Base-by-base conservation (phyloP, 37 sponge, comb jelly and placozoan species). In the Eunapius fragilis region DNA sequence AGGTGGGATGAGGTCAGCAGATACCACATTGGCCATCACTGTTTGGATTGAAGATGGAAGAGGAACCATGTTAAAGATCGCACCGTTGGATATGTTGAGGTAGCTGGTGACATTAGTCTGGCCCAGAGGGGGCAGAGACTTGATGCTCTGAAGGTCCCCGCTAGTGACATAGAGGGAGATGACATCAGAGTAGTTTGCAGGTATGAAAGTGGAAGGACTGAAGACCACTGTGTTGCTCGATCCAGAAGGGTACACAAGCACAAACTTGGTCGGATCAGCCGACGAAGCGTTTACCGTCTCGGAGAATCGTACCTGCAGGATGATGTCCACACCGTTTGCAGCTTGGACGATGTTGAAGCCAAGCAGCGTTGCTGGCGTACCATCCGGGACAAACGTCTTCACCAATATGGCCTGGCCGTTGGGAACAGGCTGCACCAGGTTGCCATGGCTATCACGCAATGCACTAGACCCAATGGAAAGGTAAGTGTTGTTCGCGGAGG, bases 211-310 rank as follows among this genome's bases (percentile, higher is more conserved):
- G 0, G 85, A 91, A 30, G 75, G 82, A 77, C 81, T 81, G 3
- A 78, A 75, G 22, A 79, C 68, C n/a, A 67, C 80, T 27, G 76
- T 26, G 19, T 67, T 82, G 0, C 83, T 14, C 25, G 84, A 84
- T 9, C 75, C 50, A 68, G 84, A 78, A 37, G 80, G 58, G n/a
- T 74, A 80, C 24, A 80, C 31, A 13, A 92, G 72, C 30, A 80
- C 82, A 75, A 89, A 94, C 37, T 68, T 47, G 19, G 75, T 73
- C 3, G 89, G 86, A 68, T 84, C 68, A 7, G 91, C 86, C 0
- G 94, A 77, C 4, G 94, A 87, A 41, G 88, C 88, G 76, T 88
- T 88, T 78, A 94, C 77, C 26, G 94, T 90, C 74, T 94, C 94
- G 72, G 84, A 85, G 67, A 87, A 94, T 27, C 88, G 75, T 2